Percentiles rank a stretch among this genome's conserved stretches.
Evolutionary conservation across 2,113 vertebrate genomes (phyloP).

Genomic region (Hemiscyllium ocellatum): DNA sequence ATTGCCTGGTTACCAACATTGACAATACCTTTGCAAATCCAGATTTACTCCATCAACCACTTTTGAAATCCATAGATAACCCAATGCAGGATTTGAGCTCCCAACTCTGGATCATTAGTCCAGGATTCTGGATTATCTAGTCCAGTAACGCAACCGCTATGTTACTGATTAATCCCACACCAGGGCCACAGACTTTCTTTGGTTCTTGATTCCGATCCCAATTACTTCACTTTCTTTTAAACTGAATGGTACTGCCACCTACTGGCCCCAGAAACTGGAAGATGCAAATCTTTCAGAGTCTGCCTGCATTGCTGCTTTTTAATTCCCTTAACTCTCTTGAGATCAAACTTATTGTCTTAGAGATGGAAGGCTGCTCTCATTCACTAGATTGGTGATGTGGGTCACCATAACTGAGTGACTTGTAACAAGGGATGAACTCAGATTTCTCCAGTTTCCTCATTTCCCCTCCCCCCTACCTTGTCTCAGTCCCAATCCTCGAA

Average conservation of each 20-base stretch:
- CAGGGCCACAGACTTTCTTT: neutral
- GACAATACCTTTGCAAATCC: neutral
- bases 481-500: too few species aligned
- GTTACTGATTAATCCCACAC: neutral
- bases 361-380: neutral
- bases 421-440: too few species aligned
- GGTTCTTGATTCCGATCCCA: neutral
- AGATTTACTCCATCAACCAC: neutral
- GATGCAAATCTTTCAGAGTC: neutral
- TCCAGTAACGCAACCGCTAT: neutral
- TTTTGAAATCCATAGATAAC: neutral
- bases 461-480: too few species aligned
- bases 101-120: neutral
- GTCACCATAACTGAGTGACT: neutral
- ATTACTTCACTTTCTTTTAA: neutral
- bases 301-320: neutral
- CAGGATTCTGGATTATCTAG: neutral
- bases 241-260: neutral
- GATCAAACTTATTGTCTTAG: neutral
- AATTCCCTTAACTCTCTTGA: neutral
- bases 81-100: neutral
- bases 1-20: too few species aligned
- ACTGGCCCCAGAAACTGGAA: neutral
- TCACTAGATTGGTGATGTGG: neutral
- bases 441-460: too few species aligned